Evolutionary conservation across 2,797 vertebrate genomes (phyloP), one percentile per base, ranked within the genome.

Genomic region (Spinus pinus): DNA sequence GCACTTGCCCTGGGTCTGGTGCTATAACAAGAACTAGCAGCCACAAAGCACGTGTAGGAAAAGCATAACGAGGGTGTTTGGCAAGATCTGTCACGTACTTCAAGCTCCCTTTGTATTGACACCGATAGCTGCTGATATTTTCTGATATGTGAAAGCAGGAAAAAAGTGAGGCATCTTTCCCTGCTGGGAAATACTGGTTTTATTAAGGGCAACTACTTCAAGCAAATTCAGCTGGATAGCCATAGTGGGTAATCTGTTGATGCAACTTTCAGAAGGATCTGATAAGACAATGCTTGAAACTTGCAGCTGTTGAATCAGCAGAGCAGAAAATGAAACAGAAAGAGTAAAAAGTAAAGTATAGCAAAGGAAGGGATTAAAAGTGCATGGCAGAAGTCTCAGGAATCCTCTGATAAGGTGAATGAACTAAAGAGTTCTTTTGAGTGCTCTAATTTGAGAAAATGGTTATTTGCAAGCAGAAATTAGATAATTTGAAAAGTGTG

Each of bases 241-340:
- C 73, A 8, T 64, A 90, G 49, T 70, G 73, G 66, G 80, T 62
- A 86, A 94, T 87, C 73, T 73, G 9, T 28, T 92, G 71, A 64
- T 82, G 70, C 3, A 27, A 81, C 71, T 91, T 80, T 93, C 92
- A 89, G 79, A 96, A 20, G 88, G 91, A 95, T 90, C 93, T 96
- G 87, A 65, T 82, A 61, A 95, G 81, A 87, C 4, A 71, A 69
- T 39, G 77, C 72, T 87, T 74, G 81, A 84, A 97, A 93, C 89
- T 91, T 91, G 57, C 67, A 88, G 88, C 87, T 94, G 89, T 96
- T 95, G 96, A 98, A 96, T 72, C 90, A 96, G 57, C 56, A 88
- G 96, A 97, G 95, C 95, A 95, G 95, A 97, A 97, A 97, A 97
- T 75, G 74, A 94, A 96, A n/a, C 46, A 88, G 73, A 94, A 96